phyloP scores from a whole-genome alignment of 2,888 invertebrate genomes.

The Prosapia bicincta region DNA sequence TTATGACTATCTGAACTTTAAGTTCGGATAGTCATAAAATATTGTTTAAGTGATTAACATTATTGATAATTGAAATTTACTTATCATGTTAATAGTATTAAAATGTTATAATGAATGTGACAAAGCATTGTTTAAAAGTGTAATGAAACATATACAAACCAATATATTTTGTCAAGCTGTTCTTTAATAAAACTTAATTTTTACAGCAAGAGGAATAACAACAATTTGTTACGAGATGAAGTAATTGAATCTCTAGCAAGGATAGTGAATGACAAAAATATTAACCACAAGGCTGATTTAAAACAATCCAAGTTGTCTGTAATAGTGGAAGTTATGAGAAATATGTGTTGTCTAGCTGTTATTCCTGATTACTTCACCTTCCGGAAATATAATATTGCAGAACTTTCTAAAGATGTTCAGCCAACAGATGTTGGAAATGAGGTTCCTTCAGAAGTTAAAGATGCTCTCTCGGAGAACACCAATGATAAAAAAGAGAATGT shows the following conservation, averaged over 20 bases:
- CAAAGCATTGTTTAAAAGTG: neutral
- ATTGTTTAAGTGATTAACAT: too few species aligned
- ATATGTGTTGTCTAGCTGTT: slow-evolving; percentile 74
- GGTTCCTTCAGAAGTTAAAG: neutral
- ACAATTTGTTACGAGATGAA: slow-evolving; percentile 63
- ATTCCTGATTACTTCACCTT: slow-evolving; percentile 73
- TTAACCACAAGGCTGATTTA: slow-evolving; percentile 72
- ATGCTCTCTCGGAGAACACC: too few species aligned
- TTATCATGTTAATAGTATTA: neutral
- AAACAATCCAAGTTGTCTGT: slow-evolving; percentile 70
- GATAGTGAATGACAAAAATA: slow-evolving; percentile 63
- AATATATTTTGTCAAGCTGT: neutral
- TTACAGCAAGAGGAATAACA: slow-evolving; percentile 67
- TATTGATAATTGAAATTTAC: too few species aligned
- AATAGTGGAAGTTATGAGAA: slow-evolving; percentile 78
- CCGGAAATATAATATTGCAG: slow-evolving; percentile 81
- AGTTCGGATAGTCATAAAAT: too few species aligned
- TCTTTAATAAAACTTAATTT: neutral
- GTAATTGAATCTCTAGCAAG: slow-evolving; percentile 71
- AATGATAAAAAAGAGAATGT: too few species aligned
- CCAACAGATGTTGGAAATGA: neutral
- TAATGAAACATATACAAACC: too few species aligned
- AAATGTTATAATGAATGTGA: neutral
- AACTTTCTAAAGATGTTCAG: slow-evolving; percentile 47
- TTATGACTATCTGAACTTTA: too few species aligned